phyloP scores from a whole-genome alignment of 2,113 vertebrate species.

The Thoracochromis brauschi region DNA sequence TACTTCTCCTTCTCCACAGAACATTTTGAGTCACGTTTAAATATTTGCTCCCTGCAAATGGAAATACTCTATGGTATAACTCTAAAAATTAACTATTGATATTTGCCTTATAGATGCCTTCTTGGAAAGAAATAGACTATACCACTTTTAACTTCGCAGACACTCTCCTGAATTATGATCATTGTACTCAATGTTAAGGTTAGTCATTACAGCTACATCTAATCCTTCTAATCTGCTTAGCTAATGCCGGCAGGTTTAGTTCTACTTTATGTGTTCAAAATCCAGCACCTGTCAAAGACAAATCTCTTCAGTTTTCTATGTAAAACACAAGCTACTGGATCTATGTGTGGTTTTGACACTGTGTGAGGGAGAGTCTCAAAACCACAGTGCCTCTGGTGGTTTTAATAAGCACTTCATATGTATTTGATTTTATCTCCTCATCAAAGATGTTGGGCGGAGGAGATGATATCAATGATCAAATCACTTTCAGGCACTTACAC shows the following conservation, averaged over 20 bases:
- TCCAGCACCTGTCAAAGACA: slow-evolving; percentile 50
- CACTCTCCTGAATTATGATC: neutral
- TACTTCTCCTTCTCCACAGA: neutral
- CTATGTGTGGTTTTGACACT: neutral
- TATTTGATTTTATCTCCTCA: slow-evolving; percentile 46
- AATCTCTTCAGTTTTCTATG: neutral
- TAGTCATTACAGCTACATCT: neutral
- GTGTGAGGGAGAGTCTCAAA: neutral
- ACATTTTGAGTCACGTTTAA: neutral
- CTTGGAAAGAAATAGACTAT: slow-evolving; percentile 15
- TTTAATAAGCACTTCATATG: slow-evolving; percentile 11
- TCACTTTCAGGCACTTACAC: slow-evolving; percentile 44
- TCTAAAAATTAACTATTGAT: neutral
- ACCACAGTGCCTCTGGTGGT: neutral
- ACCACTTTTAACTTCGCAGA: neutral
- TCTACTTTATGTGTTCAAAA: slow-evolving; percentile 19
- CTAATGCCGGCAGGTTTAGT: slow-evolving; percentile 24
- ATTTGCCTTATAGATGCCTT: slow-evolving; percentile 55
- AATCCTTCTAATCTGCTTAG: neutral
- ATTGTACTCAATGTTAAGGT: slow-evolving; percentile 3
- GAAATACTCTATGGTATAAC: neutral
- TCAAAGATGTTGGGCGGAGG: slow-evolving; percentile 25
- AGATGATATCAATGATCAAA: slow-evolving; percentile 56
- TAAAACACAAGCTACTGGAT: neutral
- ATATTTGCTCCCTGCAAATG: neutral